Evolutionary conservation across 2,113 vertebrate genomes (phyloP).

Genomic region (Sander vitreus): DNA sequence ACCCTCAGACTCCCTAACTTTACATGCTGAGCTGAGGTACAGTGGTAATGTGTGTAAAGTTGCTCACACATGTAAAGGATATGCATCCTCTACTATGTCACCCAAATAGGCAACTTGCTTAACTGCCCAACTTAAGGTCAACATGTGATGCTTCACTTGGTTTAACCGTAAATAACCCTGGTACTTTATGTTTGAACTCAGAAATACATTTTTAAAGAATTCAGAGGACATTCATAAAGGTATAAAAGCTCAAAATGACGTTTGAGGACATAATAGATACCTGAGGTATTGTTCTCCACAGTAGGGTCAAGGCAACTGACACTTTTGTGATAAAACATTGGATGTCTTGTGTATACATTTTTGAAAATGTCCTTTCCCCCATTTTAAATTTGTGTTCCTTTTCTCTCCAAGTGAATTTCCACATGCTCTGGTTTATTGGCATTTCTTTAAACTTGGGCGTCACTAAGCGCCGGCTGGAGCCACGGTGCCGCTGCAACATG

Average conservation of each 20-base stretch:
- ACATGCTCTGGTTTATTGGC: too few relatives aligned
- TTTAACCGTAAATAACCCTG: not conserved
- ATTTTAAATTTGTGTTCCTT: not conserved
- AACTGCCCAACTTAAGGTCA: slow-evolving; percentile 2
- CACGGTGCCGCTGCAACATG: too few relatives aligned
- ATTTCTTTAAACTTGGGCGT: too few relatives aligned
- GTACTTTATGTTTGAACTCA: not conserved
- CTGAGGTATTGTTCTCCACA: not conserved
- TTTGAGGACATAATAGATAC: not conserved
- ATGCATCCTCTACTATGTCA: slow-evolving; percentile 1
- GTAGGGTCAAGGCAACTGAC: not conserved
- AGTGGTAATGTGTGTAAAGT: not conserved
- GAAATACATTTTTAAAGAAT: not conserved
- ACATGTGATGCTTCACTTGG: not conserved
- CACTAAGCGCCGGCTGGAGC: too few relatives aligned
- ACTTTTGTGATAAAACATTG: not conserved
- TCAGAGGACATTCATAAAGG: not conserved
- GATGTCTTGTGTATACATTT: not conserved
- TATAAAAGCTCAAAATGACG: slow-evolving; percentile 1
- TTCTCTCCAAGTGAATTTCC: not conserved
- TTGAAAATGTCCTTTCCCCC: not conserved
- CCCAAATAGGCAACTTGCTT: not conserved
- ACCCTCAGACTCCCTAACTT: not conserved
- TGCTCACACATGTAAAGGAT: not conserved
- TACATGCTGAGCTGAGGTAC: not conserved